Evolutionary conservation across 2,888 invertebrate species (phyloP).

Genomic region (Chrysolina haemoptera): DNA sequence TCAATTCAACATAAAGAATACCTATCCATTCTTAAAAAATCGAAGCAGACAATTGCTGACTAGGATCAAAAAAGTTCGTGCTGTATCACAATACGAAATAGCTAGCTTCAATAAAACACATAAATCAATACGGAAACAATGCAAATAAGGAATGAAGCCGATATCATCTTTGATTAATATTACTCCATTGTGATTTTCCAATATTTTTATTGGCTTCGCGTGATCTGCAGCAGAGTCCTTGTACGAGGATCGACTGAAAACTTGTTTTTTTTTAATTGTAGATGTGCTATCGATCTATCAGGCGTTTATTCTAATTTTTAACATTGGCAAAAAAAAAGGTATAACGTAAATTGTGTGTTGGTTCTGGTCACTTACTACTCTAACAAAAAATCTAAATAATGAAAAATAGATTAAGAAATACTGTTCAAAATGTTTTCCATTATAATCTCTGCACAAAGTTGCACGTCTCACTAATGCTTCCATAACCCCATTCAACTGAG

Average conservation of each 20-base stretch:
- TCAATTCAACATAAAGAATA: too few species aligned
- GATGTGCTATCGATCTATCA: too few species aligned
- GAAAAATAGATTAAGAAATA: too few species aligned
- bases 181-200: conserved; percentile 18
- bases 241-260: conserved; percentile 20
- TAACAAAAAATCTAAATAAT: too few species aligned
- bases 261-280: neutral
- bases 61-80: neutral
- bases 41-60: neutral
- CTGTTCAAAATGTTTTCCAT: too few species aligned
- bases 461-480: too few species aligned
- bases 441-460: too few species aligned
- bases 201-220: conserved; percentile 30
- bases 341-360: too few species aligned
- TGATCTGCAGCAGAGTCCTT: conserved; percentile 8
- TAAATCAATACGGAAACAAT: conserved; percentile 21
- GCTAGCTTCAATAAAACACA: conserved; percentile 6
- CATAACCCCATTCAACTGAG: too few species aligned
- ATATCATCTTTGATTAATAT: conserved; percentile 28
- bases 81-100: conserved; percentile 5
- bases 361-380: too few species aligned
- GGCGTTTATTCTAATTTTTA: too few species aligned
- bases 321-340: too few species aligned
- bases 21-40: neutral
- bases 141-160: conserved; percentile 21